These are phyloP conservation scores for Pegoplata infirma DNA, from an alignment of 2,888 invertebrate genomes.

Conservation along the genomic window DNA sequence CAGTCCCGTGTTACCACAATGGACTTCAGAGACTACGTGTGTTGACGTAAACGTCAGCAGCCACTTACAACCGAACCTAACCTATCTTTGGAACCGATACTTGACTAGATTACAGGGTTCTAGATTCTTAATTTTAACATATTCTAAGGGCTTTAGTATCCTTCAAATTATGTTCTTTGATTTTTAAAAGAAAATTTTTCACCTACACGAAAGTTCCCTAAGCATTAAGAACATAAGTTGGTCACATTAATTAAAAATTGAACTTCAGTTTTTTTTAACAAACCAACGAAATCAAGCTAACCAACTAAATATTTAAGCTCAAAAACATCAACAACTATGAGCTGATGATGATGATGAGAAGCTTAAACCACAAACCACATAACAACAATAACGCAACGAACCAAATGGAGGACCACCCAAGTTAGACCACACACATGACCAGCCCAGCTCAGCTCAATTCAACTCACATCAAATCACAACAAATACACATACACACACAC, in stretches of 20 bases:
- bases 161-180: too few relatives aligned
- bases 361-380: constrained; percentile 49
- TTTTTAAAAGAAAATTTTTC: too few relatives aligned
- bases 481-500: constrained; percentile 1
- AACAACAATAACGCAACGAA: constrained; percentile 43
- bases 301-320: background rate
- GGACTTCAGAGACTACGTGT: too few relatives aligned
- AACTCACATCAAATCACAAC: constrained; percentile 17
- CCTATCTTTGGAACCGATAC: too few relatives aligned
- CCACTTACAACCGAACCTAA: too few relatives aligned
- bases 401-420: constrained; percentile 61
- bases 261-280: constrained; percentile 19
- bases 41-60: too few relatives aligned
- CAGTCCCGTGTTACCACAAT: too few relatives aligned
- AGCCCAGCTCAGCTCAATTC: constrained; percentile 8
- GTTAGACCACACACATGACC: constrained; percentile 55
- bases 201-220: too few relatives aligned
- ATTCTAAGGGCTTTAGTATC: too few relatives aligned
- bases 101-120: too few relatives aligned
- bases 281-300: constrained; percentile 8
- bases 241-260: constrained; percentile 23
- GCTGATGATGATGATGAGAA: constrained; percentile 25
- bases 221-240: background rate
- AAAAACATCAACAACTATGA: constrained; percentile 31
- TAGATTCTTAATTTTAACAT: too few relatives aligned